Conservation (phyloP, 2,797 vertebrate species). For the Acrossocheilus fasciatus region DNA sequence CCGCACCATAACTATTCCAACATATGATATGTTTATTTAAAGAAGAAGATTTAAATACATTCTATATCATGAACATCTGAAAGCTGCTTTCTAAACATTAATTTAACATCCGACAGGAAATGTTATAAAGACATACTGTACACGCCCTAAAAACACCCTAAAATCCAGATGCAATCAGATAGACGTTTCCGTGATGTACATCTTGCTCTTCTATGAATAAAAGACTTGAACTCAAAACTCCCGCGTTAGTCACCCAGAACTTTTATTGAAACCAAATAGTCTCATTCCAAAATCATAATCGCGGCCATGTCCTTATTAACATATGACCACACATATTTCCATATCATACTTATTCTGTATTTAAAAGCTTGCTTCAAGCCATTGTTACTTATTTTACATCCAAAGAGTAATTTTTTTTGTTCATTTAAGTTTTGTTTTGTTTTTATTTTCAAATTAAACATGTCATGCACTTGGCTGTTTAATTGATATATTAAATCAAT, state of each 20-base stretch:
- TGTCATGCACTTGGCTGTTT: neutral
- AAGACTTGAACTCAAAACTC: neutral
- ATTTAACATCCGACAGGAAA: neutral
- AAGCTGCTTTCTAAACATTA: neutral
- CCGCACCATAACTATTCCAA: neutral
- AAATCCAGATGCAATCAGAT: neutral
- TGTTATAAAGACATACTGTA: neutral
- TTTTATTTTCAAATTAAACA: neutral
- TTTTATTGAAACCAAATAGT: neutral
- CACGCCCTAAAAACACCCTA: neutral
- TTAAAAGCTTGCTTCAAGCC: neutral
- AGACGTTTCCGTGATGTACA: neutral
- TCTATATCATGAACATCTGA: neutral
- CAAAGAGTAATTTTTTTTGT: neutral
- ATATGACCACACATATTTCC: neutral
- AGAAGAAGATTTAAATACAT: neutral
- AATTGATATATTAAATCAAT: neutral
- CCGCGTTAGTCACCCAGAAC: neutral
- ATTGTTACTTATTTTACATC: neutral
- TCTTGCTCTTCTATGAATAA: neutral
- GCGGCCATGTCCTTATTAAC: neutral
- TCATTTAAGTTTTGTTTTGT: neutral
- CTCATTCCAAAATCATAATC: neutral
- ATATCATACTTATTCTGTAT: neutral
- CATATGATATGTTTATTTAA: neutral